Percentiles rank a stretch among this genome's conserved stretches.
phyloP scores from a whole-genome alignment of 1,140 invertebrate species.

The Pseudachorutes palmiensis region DNA sequence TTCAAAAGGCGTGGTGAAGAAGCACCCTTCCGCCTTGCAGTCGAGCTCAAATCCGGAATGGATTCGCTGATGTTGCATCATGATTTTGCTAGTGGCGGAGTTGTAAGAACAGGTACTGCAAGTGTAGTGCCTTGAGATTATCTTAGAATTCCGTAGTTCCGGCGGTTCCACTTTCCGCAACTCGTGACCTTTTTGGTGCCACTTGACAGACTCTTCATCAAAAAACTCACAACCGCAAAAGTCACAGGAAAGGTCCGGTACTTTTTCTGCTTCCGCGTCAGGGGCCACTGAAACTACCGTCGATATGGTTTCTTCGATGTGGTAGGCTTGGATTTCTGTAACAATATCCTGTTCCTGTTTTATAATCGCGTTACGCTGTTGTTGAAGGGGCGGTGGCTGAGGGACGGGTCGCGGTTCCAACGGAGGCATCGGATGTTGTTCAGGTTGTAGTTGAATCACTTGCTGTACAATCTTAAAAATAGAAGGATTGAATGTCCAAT shows the following conservation, averaged over 20 bases:
- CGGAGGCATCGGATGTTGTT: too few species aligned
- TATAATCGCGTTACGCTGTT: background rate
- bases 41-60: slow-evolving; percentile 44
- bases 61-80: slow-evolving; percentile 47
- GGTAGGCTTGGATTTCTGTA: background rate
- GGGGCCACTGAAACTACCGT: background rate
- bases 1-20: slow-evolving; percentile 41
- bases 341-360: background rate
- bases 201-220: slow-evolving; percentile 47
- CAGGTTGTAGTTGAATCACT: too few species aligned
- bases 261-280: slow-evolving; percentile 15
- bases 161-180: slow-evolving; percentile 31
- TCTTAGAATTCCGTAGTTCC: slow-evolving; percentile 16
- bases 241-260: slow-evolving; percentile 45
- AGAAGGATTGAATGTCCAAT: too few species aligned
- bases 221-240: slow-evolving; percentile 49
- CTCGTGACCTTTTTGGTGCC: slow-evolving; percentile 45
- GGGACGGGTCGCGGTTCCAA: background rate
- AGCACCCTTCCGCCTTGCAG: slow-evolving; percentile 41
- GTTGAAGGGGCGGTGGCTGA: slow-evolving; percentile 1
- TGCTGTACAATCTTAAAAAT: too few species aligned
- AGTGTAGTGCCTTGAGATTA: slow-evolving; percentile 39
- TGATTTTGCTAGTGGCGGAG: slow-evolving; percentile 43
- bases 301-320: slow-evolving; percentile 7
- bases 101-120: slow-evolving; percentile 45